Conservation (phyloP, 2,797 vertebrate genomes). For the Hydrolagus colliei region DNA sequence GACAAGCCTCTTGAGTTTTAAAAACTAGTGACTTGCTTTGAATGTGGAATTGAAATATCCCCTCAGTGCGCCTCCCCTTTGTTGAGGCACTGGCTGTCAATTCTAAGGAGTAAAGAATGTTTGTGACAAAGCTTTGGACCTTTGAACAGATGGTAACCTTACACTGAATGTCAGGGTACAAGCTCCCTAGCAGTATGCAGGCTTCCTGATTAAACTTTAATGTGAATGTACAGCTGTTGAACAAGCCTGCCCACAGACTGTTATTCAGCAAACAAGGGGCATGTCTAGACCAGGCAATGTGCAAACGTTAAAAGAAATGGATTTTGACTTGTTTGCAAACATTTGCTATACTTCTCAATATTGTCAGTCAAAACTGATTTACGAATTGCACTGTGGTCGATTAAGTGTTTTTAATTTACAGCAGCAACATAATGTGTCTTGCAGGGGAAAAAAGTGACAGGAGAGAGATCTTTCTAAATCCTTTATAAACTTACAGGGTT, state of each 20-base stretch:
- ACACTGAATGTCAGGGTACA: slow-evolving; percentile 34
- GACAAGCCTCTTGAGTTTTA: neutral
- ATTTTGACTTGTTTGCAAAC: slow-evolving; percentile 23
- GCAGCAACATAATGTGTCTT: neutral
- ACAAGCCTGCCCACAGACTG: slow-evolving; percentile 34
- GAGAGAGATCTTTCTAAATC: neutral
- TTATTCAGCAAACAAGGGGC: slow-evolving; percentile 36
- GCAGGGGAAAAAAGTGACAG: neutral
- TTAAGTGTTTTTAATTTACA: neutral
- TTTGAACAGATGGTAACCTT: slow-evolving; percentile 48
- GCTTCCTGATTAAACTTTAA: slow-evolving; percentile 46
- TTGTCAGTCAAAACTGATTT: slow-evolving; percentile 2
- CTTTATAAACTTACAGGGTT: neutral
- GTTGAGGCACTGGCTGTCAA: slow-evolving; percentile 30
- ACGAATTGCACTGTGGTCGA: neutral
- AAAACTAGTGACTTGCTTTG: neutral
- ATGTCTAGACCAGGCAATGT: slow-evolving; percentile 25
- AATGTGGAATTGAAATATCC: neutral
- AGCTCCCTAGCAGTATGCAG: neutral
- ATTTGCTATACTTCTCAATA: neutral
- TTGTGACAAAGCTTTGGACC: slow-evolving; percentile 37
- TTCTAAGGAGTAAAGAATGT: slow-evolving; percentile 37
- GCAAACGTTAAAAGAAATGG: neutral
- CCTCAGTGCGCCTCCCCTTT: neutral
- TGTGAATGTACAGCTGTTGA: slow-evolving; percentile 40